A percentile compares a stretch with the other conserved stretches of the same genome.
phyloP scores from a whole-genome alignment of 2,113 vertebrate species.

The Ondatra zibethicus region DNA sequence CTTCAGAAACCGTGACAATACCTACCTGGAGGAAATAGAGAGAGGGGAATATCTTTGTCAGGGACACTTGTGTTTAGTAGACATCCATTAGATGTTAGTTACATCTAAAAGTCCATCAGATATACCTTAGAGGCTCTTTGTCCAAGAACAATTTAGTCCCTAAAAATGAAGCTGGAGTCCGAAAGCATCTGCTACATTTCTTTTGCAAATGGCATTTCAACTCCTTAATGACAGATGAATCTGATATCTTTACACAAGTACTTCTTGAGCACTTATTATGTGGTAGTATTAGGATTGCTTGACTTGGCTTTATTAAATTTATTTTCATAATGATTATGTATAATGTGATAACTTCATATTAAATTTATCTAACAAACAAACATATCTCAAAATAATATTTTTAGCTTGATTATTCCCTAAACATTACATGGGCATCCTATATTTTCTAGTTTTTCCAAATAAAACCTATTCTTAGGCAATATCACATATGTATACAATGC shows the following conservation, averaged over 20 bases:
- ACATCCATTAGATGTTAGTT: not conserved
- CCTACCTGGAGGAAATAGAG: not conserved
- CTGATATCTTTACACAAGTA: not conserved
- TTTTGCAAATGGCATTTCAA: not conserved
- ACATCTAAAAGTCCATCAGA: fast-evolving
- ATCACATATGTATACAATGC: not conserved
- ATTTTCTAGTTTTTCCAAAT: not conserved
- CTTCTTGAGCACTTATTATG: not conserved
- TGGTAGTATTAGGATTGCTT: not conserved
- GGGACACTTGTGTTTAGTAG: not conserved
- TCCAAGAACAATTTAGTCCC: not conserved
- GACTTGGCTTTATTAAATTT: not conserved
- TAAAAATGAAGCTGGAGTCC: not conserved
- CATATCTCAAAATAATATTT: not conserved
- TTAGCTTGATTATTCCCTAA: not conserved
- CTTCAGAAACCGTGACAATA: not conserved
- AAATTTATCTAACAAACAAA: not conserved
- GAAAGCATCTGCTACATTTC: fast-evolving
- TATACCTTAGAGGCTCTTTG: not conserved
- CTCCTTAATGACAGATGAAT: not conserved
- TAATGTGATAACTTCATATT: not conserved
- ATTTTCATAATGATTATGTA: not conserved
- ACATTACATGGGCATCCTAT: not conserved
- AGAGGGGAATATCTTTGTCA: not conserved
- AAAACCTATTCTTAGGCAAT: not conserved